Evolutionary conservation across 2,888 invertebrate genomes (phyloP).

Genomic region (Hecatera dysodea): DNA sequence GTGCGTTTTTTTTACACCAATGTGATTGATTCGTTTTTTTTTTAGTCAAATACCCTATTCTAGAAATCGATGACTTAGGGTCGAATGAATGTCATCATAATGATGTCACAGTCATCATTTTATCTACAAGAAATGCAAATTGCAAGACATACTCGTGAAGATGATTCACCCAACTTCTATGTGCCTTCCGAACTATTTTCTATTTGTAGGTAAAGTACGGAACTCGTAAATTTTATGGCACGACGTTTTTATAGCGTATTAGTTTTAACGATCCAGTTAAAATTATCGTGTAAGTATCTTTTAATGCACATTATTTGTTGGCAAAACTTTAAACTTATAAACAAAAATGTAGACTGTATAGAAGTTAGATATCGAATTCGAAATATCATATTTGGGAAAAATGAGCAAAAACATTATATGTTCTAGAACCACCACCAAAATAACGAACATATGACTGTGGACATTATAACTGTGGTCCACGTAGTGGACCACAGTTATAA

Average conservation of each 20-base stretch:
- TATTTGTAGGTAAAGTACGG: constrained; percentile 17
- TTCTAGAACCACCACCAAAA: no score
- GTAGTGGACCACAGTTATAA: no score
- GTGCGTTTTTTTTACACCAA: no score
- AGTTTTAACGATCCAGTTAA: constrained; percentile 38
- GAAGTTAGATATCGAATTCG: no score
- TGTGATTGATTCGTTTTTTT: no score
- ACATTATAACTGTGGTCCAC: no score
- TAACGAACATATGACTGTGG: no score
- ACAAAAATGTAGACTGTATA: background rate
- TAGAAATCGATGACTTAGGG: constrained; percentile 23
- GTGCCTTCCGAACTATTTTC: constrained; percentile 11
- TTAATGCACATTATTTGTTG: constrained; percentile 16
- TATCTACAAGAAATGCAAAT: constrained; percentile 17
- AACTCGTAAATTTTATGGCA: constrained; percentile 33
- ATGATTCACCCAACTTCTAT: constrained; percentile 27
- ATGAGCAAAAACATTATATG: no score
- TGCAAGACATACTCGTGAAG: constrained; percentile 13
- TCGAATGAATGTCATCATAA: constrained; percentile 4
- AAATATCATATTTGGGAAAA: no score
- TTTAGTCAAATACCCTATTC: no score
- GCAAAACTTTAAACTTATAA: background rate
- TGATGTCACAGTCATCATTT: constrained; percentile 17
- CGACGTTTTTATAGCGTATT: constrained; percentile 20
- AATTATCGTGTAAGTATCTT: constrained; percentile 24